Percentiles rank a stretch among this genome's conserved stretches.
phyloP scores from a whole-genome alignment of 1,140 invertebrate genomes.

The Drosophila grimshawi region DNA sequence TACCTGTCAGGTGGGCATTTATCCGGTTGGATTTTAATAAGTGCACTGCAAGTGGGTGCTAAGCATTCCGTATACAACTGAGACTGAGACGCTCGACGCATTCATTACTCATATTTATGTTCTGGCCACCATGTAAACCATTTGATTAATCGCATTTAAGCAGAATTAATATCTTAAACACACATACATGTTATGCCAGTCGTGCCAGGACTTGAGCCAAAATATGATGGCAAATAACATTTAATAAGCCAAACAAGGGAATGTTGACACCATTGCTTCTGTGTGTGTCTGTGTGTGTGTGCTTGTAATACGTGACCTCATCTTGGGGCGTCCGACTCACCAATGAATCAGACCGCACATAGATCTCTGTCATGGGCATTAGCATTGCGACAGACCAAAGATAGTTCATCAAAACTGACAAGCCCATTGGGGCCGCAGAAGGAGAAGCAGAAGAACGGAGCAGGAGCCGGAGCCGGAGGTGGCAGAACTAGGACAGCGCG shows the following conservation, averaged over 20 bases:
- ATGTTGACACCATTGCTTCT: conserved; percentile 52
- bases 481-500: conserved; percentile 21
- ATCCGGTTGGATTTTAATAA: neutral
- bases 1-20: neutral
- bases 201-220: conserved; percentile 35
- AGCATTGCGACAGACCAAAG: conserved; percentile 59
- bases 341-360: conserved; percentile 77
- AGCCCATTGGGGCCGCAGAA: conserved; percentile 55
- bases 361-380: conserved; percentile 76
- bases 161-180: conserved; percentile 72
- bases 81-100: neutral
- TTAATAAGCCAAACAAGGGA: conserved; percentile 74
- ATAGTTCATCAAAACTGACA: conserved; percentile 82
- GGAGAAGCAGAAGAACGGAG: conserved; percentile 23
- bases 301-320: conserved; percentile 60
- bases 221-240: conserved; percentile 60
- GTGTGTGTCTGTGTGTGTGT: too few relatives aligned
- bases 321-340: conserved; percentile 44
- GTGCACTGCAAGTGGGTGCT: neutral
- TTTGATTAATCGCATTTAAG: conserved; percentile 76
- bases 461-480: neutral
- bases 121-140: conserved; percentile 16
- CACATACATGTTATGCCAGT: conserved; percentile 12
- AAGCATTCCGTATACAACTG: neutral
- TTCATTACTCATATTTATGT: conserved; percentile 26